These are phyloP conservation scores for Hippopotamyrus pictus DNA, from an alignment of 2,797 vertebrate genomes.

Conservation along the genomic window DNA sequence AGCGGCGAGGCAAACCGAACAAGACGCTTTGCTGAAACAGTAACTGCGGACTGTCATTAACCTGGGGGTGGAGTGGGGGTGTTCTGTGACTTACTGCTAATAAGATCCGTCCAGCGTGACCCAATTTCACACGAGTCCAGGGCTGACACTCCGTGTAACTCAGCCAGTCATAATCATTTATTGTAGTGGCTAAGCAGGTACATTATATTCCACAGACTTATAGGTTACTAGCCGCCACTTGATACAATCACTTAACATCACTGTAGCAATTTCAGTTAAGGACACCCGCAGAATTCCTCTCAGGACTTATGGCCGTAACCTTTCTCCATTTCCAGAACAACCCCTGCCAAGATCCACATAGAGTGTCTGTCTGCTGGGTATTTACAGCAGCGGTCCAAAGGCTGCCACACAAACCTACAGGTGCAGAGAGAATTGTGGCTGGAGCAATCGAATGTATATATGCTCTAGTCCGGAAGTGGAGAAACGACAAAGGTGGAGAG, in stretches of 20 bases:
- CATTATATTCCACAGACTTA: neutral
- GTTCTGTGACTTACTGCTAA: neutral
- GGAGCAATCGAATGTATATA: neutral
- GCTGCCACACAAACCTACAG: neutral
- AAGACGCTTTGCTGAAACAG: neutral
- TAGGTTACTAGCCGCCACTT: neutral
- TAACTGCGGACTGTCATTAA: neutral
- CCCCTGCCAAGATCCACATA: neutral
- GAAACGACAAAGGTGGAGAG: neutral
- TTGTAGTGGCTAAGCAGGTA: neutral
- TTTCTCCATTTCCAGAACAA: neutral
- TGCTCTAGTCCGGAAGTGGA: neutral
- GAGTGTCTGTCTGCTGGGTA: neutral
- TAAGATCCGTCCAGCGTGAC: slow-evolving; percentile 6
- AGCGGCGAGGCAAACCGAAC: neutral
- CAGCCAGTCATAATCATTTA: neutral
- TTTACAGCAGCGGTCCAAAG: neutral
- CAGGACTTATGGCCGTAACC: neutral
- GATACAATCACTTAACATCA: neutral
- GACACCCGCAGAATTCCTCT: neutral
- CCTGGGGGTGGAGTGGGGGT: neutral
- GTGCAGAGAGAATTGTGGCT: neutral
- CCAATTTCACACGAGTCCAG: neutral
- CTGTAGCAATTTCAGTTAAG: neutral
- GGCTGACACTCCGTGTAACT: neutral